phyloP scores from a whole-genome alignment of 2,888 invertebrate species.

The Drosophila pegasa region DNA sequence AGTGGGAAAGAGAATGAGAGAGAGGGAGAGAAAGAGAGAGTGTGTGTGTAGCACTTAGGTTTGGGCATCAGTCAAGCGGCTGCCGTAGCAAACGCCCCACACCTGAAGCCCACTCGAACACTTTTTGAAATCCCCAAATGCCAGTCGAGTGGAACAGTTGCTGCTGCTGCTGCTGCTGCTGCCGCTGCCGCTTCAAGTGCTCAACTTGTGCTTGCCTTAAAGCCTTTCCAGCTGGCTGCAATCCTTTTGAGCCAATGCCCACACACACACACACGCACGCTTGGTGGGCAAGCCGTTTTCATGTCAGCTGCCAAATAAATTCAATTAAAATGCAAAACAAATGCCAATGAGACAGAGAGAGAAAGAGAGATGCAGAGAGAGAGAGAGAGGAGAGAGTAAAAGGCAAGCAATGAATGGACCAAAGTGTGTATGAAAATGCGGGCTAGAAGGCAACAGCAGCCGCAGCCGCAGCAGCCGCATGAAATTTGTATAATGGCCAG shows the following conservation, averaged over 20 bases:
- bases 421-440: slow-evolving; percentile 12
- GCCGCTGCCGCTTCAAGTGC: slow-evolving; percentile 14
- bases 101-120: slow-evolving; percentile 21
- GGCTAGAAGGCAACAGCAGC: slow-evolving; percentile 19
- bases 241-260: slow-evolving; percentile 30
- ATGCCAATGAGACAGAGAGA: slow-evolving; percentile 46
- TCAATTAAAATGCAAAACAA: slow-evolving; percentile 76
- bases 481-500: slow-evolving; percentile 54
- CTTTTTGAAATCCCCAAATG: slow-evolving; percentile 13
- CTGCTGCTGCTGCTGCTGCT: slow-evolving; percentile 6
- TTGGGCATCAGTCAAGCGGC: slow-evolving; percentile 16
- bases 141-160: slow-evolving; percentile 22
- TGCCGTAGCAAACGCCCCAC: slow-evolving; percentile 1
- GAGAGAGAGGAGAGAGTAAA: slow-evolving; percentile 4
- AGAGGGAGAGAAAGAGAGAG: neutral
- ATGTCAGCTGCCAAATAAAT: slow-evolving; percentile 67
- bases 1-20: neutral
- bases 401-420: slow-evolving; percentile 3
- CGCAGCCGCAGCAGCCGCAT: slow-evolving; percentile 31
- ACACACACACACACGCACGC: neutral
- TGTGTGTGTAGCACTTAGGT: slow-evolving; percentile 29
- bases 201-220: slow-evolving; percentile 28
- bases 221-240: slow-evolving; percentile 37
- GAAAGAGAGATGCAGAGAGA: neutral
- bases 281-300: slow-evolving; percentile 34